These are phyloP conservation scores for Euphydryas editha DNA, from an alignment of 2,888 invertebrate species.

Conservation along the genomic window DNA sequence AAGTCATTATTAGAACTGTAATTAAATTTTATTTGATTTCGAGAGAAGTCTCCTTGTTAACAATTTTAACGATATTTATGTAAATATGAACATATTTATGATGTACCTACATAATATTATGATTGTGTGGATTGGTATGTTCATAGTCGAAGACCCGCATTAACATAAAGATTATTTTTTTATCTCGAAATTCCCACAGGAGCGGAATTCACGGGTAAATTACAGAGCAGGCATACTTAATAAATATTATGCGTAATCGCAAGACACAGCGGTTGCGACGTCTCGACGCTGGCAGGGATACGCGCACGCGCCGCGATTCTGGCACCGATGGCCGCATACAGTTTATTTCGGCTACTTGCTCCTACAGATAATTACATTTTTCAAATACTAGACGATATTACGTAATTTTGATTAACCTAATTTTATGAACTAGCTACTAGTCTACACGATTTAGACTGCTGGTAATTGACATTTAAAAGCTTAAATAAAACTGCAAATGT, in stretches of 20 bases:
- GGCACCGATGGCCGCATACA: slow-evolving; percentile 60
- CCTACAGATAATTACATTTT: slow-evolving; percentile 71
- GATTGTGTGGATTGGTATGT: neutral
- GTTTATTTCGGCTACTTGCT: slow-evolving; percentile 70
- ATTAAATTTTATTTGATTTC: slow-evolving; percentile 21
- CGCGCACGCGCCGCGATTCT: slow-evolving; percentile 51
- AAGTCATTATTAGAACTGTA: slow-evolving; percentile 20
- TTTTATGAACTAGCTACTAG: neutral
- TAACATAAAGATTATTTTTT: no score
- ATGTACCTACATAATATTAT: slow-evolving; percentile 11
- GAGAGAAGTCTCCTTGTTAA: neutral
- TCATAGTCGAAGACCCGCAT: no score
- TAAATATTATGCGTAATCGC: slow-evolving; percentile 21
- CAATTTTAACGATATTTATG: neutral
- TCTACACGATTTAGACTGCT: no score
- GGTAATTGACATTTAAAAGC: neutral
- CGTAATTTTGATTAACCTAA: slow-evolving; percentile 56
- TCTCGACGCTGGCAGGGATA: slow-evolving; percentile 36
- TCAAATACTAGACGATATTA: slow-evolving; percentile 72
- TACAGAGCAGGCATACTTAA: no score
- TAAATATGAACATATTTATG: neutral
- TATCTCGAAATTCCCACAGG: no score
- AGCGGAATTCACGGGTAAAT: no score
- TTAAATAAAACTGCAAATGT: neutral
- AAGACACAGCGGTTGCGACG: slow-evolving; percentile 22